Conservation (phyloP, 2,888 invertebrate genomes). For the Acanthosoma haemorrhoidale region DNA sequence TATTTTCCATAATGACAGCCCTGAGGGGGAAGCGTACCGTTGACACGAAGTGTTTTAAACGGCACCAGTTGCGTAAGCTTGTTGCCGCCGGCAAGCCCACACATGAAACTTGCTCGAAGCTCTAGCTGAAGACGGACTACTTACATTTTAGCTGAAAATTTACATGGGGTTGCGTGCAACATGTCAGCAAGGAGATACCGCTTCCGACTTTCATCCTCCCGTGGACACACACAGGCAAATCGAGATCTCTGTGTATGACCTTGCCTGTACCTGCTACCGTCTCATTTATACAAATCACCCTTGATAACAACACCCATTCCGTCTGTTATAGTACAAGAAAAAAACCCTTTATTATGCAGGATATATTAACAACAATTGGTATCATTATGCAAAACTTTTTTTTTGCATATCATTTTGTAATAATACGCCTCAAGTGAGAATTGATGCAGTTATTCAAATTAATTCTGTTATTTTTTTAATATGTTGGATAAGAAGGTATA, state of each 20-base stretch:
- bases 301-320: background rate
- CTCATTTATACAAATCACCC: background rate
- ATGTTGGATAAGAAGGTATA: background rate
- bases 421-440: background rate
- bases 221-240: background rate
- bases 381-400: background rate
- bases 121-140: background rate
- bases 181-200: background rate
- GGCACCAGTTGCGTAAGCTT: background rate
- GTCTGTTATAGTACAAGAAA: too few relatives aligned
- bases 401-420: background rate
- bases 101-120: background rate
- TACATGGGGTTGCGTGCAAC: background rate
- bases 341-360: background rate
- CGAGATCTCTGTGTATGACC: background rate
- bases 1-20: too few relatives aligned
- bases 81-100: background rate
- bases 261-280: background rate
- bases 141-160: background rate
- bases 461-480: background rate
- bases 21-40: background rate
- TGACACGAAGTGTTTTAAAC: background rate
- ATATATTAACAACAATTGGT: background rate
- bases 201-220: background rate
- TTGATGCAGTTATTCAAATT: background rate